Base-by-base conservation (phyloP, 64 coral and sea anemone genomes). In the Actinia equina region DNA sequence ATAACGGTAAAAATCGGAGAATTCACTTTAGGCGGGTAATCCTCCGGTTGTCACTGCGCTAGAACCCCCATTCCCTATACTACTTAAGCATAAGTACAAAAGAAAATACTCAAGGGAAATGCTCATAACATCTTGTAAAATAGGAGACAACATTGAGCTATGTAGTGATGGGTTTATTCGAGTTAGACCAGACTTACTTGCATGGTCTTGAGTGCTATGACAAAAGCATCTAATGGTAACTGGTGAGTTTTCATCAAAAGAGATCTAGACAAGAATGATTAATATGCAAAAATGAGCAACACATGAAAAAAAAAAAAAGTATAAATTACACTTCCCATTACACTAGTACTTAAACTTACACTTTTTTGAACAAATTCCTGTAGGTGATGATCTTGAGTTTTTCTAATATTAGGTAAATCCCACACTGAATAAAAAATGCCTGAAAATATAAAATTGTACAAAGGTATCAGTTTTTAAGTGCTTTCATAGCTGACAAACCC, bases 281-380 rank as follows among this genome's bases (percentile, higher is more conserved):
- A 10, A 4, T 52, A 79, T 80, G 15, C 26, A 79, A 6, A 79
- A 17, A 79, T 25, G 30, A 37, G 30, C 30, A 37, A 37, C 30
- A 37, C 30, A 37, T 37, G 30, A 37, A 37, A n/a, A n/a, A n/a
- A n/a, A n/a, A 37, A 37, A 37, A 37, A 37, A 37, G 30, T 37
- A 37, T 37, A 37, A 37, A 37, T 37, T 37, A 37, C 30, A 57
- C 7, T 2, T 12, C 55, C 13, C 55, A 11, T 12, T 12, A 16
- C 55, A 57, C 2, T 15, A 26, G 55, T 17, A 0, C 27, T 30
- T 2, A 41, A 37, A 92, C 95, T 95, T 95, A 99, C 96, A 99
- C 96, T 99, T 95, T 99, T 83, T 99, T 99, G 82, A 99, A 99
- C 63, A 99, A 90, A 84, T 99, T 99, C 76, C 96, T 99, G 56